Evolutionary conservation across 2,797 vertebrate species (phyloP).

Genomic region (Sebastolobus alascanus): DNA sequence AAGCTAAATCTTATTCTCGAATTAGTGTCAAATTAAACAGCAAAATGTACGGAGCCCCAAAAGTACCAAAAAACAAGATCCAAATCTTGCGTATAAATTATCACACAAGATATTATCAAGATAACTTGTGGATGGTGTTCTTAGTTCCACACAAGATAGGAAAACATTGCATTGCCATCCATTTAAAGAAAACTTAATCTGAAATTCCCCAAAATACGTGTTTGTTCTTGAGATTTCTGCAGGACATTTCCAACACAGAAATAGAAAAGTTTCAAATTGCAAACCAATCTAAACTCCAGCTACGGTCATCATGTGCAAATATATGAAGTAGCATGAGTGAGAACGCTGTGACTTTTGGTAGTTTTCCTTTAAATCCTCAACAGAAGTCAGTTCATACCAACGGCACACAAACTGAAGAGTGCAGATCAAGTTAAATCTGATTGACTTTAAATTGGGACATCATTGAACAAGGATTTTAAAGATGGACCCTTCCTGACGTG

Average conservation of each 20-base stretch:
- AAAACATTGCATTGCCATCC: background rate
- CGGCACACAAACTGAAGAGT: slow-evolving; percentile 34
- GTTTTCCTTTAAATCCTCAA: slow-evolving; percentile 13
- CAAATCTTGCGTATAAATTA: background rate
- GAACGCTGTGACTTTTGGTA: slow-evolving; percentile 39
- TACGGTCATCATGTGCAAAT: slow-evolving; percentile 57
- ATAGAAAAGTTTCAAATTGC: background rate
- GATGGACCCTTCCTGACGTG: slow-evolving; percentile 18
- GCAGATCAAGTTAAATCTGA: slow-evolving; percentile 20
- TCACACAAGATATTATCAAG: background rate
- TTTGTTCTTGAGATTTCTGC: slow-evolving; percentile 37
- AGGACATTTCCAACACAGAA: slow-evolving; percentile 22
- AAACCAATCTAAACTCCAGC: slow-evolving; percentile 32
- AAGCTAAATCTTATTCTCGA: background rate
- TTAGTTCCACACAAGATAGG: background rate
- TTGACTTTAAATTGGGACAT: slow-evolving; percentile 30
- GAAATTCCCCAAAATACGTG: background rate
- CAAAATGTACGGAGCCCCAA: background rate
- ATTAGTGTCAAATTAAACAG: background rate
- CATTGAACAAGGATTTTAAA: slow-evolving; percentile 25
- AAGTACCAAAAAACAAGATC: background rate
- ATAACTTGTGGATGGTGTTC: background rate
- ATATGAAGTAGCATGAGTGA: slow-evolving; percentile 31
- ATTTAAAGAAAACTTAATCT: background rate
- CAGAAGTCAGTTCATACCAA: slow-evolving; percentile 23